Evolutionary conservation across 2,113 vertebrate species (phyloP).

Genomic region (Malurus elegans): DNA sequence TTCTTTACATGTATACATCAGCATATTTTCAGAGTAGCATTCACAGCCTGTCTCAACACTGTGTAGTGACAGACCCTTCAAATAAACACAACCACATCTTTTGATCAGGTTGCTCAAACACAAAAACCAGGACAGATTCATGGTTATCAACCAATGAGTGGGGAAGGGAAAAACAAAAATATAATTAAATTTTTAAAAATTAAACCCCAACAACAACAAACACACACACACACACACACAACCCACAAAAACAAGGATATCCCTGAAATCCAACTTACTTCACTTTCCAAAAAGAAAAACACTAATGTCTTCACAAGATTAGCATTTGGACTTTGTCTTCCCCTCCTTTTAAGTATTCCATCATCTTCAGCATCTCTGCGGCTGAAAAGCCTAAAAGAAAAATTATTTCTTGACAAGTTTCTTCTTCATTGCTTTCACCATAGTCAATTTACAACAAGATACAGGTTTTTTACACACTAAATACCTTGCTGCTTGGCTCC

Average conservation of each 20-base stretch:
- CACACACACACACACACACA: fast-evolving
- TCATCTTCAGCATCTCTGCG: conserved; percentile 94
- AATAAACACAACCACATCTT: background rate
- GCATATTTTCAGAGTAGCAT: background rate
- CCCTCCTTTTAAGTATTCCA: conserved; percentile 91
- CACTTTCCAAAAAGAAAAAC: conserved; percentile 99
- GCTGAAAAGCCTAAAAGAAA: conserved; percentile 87
- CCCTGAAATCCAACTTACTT: conserved; percentile 75
- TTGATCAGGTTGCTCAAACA: background rate
- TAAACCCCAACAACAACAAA: background rate
- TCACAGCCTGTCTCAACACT: background rate
- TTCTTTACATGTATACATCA: background rate
- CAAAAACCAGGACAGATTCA: background rate
- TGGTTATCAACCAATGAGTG: background rate
- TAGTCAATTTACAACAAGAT: background rate
- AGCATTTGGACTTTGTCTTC: conserved; percentile 93
- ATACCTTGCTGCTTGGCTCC: background rate
- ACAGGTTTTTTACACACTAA: background rate
- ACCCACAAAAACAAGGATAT: background rate
- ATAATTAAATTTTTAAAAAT: background rate
- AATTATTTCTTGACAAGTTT: background rate
- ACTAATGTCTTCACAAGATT: conserved; percentile 98
- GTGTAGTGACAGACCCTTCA: background rate
- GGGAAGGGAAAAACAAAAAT: background rate
- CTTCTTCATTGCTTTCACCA: background rate